These are phyloP conservation scores for Campylomormyrus numenius DNA, from an alignment of 2,113 vertebrate species.

Conservation along the genomic window DNA sequence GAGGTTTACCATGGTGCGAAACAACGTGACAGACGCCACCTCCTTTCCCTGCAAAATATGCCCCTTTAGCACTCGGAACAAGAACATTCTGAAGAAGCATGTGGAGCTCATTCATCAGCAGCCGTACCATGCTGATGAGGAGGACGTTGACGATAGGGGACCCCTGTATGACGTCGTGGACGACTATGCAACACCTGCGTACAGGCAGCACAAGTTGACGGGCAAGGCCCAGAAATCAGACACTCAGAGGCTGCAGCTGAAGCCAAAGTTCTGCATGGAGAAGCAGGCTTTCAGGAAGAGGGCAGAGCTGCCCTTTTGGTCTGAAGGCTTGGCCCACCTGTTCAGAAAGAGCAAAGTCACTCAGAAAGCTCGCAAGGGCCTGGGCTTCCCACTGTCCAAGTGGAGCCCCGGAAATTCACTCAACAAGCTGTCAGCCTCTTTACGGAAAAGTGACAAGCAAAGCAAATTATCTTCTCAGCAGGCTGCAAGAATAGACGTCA, in stretches of 20 bases:
- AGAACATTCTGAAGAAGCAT: slow-evolving; percentile 69
- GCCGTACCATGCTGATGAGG: slow-evolving; percentile 9
- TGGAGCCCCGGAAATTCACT: slow-evolving; percentile 59
- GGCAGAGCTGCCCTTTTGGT: slow-evolving; percentile 45
- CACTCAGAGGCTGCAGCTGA: slow-evolving; percentile 24
- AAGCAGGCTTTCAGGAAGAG: slow-evolving; percentile 28
- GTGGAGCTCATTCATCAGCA: slow-evolving; percentile 63
- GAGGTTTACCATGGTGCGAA: slow-evolving; percentile 56
- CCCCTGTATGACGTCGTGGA: slow-evolving; percentile 8
- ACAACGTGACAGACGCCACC: slow-evolving; percentile 48
- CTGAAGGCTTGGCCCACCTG: slow-evolving; percentile 65
- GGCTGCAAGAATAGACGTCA: slow-evolving; percentile 63
- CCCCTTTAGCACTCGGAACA: slow-evolving; percentile 65
- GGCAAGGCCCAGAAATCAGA: slow-evolving; percentile 18
- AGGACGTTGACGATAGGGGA: slow-evolving; percentile 29
- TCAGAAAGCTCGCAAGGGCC: slow-evolving; percentile 72
- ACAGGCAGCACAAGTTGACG: slow-evolving; percentile 16
- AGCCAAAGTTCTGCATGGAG: slow-evolving; percentile 36
- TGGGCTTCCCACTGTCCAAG: slow-evolving; percentile 61
- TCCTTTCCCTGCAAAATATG: slow-evolving; percentile 66
- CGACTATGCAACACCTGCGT: slow-evolving; percentile 13
- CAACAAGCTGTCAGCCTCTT: slow-evolving; percentile 59
- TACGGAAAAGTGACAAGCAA: slow-evolving; percentile 71
- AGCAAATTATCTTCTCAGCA: slow-evolving; percentile 65
- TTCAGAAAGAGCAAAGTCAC: slow-evolving; percentile 68